Evolutionary conservation across 37 sponge, comb jelly and placozoan genomes (phyloP), one percentile per base, ranked within the genome.

Genomic region (Ianthella basta): DNA sequence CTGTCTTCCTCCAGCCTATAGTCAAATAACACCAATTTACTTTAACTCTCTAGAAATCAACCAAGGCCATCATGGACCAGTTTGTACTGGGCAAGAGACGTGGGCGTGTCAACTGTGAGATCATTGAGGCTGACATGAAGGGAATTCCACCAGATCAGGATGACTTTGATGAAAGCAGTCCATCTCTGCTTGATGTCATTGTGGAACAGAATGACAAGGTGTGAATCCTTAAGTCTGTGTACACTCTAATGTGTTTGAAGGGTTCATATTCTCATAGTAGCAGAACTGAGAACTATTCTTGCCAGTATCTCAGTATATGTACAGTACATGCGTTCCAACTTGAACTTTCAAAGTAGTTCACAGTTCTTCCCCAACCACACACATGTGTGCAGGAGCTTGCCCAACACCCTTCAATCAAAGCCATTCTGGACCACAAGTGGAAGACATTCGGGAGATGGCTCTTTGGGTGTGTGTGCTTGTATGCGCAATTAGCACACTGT

Each of bases 51-150:
- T 53, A 75, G 78, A 36, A 75, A 36, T 15, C 78, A 19, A 75
- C 78, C n/a, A 75, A 36, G 54, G 53, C 53, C n/a, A 36, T 75
- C 38, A 75, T 50, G 54, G 78, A 75, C 78, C 78, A 75, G 78
- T 75, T 75, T 40, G 78, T 75, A 15, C 54, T 75, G 5, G 78
- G 78, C 37, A 36, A 75, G 23, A 75, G 53, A 36, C 50, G 50
- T 44, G 50, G 50, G 50, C 15, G 78, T 24, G 78, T 75, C 14
- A 75, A 75, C 53, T 75, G 78, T 75, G 78, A 75, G 54, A 41
- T 75, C 54, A 75, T 75, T 53, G 78, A 75, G 20, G 78, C 78
- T 53, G 78, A 75, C 15, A 23, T 13, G n/a, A 19, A 75, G 15
- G 78, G 78, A 24, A 10, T 20, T 13, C 15, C 78, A 39, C 78